These are phyloP conservation scores for Pelusios castaneus DNA, from an alignment of 2,113 vertebrate species.

Conservation along the genomic window DNA sequence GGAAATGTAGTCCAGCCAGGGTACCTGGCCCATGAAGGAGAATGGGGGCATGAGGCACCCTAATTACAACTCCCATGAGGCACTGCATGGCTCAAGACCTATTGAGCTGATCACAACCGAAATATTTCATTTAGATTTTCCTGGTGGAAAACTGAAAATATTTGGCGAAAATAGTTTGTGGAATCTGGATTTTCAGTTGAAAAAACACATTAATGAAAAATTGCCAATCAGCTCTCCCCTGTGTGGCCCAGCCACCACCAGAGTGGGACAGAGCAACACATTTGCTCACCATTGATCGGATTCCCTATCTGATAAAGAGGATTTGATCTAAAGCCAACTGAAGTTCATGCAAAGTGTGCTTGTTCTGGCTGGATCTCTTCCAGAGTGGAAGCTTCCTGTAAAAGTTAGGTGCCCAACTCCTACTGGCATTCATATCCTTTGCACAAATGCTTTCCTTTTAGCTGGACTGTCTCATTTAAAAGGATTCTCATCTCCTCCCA, in stretches of 20 bases:
- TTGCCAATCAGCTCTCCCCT: not conserved
- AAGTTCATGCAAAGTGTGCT: not conserved
- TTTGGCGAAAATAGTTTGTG: not conserved
- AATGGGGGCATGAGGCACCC: too few species aligned
- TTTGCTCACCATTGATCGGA: not conserved
- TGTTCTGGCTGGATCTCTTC: not conserved
- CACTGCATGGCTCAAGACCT: not conserved
- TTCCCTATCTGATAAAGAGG: not conserved
- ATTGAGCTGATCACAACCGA: not conserved
- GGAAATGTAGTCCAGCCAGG: not conserved
- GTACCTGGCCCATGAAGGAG: not conserved
- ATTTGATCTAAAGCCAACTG: not conserved
- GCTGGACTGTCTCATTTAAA: not conserved
- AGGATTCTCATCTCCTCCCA: not conserved
- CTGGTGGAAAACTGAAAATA: not conserved
- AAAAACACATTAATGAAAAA: not conserved
- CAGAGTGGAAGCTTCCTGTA: not conserved
- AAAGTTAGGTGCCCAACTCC: not conserved
- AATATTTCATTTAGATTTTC: not conserved
- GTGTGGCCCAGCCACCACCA: not conserved
- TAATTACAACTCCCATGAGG: not conserved
- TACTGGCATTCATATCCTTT: not conserved
- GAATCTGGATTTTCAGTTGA: not conserved
- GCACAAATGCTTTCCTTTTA: not conserved
- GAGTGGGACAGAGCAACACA: not conserved